A percentile compares a stretch with the other conserved stretches of the same genome.
phyloP scores from a whole-genome alignment of 2,888 invertebrate species.

The Balanococcus diminutus region DNA sequence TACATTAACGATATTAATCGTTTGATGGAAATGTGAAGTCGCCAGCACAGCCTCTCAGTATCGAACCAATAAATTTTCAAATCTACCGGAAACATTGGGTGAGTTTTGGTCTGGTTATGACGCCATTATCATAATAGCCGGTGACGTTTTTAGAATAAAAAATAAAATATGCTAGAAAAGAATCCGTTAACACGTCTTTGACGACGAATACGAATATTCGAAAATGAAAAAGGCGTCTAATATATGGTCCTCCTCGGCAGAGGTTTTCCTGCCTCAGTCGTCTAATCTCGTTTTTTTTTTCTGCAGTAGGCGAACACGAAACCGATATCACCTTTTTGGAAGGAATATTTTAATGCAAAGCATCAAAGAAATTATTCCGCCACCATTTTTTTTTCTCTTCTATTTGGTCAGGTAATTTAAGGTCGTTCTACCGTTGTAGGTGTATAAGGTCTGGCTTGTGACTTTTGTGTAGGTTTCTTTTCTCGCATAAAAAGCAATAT shows the following conservation, averaged over 20 bases:
- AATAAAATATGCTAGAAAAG: not conserved
- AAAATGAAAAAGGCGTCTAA: constrained; percentile 31
- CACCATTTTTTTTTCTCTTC: constrained; percentile 30
- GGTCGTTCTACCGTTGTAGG: constrained; percentile 42
- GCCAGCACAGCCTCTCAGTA: not conserved
- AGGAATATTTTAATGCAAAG: constrained; percentile 41
- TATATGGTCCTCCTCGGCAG: constrained; percentile 3
- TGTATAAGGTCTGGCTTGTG: constrained; percentile 38
- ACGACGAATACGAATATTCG: constrained; percentile 17
- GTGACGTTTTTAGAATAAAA: constrained; percentile 25
- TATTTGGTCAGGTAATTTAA: constrained; percentile 28
- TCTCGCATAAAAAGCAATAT: not conserved
- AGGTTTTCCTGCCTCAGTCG: not conserved
- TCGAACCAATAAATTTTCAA: constrained; percentile 6
- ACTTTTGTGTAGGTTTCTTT: constrained; percentile 35
- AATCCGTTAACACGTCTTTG: constrained; percentile 40
- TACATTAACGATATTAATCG: not conserved
- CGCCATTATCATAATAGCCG: constrained; percentile 32
- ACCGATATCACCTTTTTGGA: constrained; percentile 41
- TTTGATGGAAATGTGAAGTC: not conserved
- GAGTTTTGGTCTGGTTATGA: constrained; percentile 13
- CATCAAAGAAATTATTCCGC: constrained; percentile 42
- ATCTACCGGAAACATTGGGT: not conserved
- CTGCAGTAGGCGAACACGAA: constrained; percentile 29
- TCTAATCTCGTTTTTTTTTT: constrained; percentile 32